Evolutionary conservation across 2,797 vertebrate species (phyloP).

Genomic region (Sebastes taczanowskii): DNA sequence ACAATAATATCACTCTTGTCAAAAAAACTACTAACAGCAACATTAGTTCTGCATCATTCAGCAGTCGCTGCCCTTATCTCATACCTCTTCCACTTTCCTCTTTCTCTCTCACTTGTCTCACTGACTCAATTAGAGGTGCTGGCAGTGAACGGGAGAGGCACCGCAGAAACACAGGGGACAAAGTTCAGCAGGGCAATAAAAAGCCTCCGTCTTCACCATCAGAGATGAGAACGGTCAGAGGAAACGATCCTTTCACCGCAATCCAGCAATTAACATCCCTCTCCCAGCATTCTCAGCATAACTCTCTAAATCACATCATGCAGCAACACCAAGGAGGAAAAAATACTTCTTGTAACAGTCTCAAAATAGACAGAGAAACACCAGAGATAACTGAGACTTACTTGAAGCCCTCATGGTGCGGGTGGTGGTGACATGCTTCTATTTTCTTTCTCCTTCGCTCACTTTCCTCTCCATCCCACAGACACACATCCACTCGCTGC

Average conservation of each 20-base stretch:
- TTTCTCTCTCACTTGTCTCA: conserved; percentile 21
- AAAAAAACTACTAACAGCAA: neutral
- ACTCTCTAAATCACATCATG: conserved; percentile 61
- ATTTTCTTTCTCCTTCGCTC: conserved; percentile 28
- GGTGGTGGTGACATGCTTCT: conserved; percentile 40
- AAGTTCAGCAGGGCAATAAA: conserved; percentile 61
- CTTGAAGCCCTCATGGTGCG: conserved; percentile 73
- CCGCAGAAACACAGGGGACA: conserved; percentile 53
- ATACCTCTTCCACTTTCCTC: neutral
- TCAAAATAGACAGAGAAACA: conserved; percentile 44
- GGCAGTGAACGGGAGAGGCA: conserved; percentile 2
- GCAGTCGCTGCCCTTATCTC: neutral
- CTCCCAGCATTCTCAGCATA: conserved; percentile 68
- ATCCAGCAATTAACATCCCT: conserved; percentile 70
- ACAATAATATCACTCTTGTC: neutral
- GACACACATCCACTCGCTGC: conserved; percentile 23
- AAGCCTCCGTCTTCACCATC: conserved; percentile 49
- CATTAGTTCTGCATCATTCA: neutral
- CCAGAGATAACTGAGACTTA: conserved; percentile 59
- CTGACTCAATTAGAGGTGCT: conserved; percentile 14
- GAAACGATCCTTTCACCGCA: conserved; percentile 63
- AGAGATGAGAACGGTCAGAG: conserved; percentile 59
- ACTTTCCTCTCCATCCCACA: conserved; percentile 46
- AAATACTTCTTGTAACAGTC: neutral
- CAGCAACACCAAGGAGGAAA: conserved; percentile 19